Conservation (phyloP, 1,140 invertebrate species). For the Caenorhabditis remanei region DNA sequence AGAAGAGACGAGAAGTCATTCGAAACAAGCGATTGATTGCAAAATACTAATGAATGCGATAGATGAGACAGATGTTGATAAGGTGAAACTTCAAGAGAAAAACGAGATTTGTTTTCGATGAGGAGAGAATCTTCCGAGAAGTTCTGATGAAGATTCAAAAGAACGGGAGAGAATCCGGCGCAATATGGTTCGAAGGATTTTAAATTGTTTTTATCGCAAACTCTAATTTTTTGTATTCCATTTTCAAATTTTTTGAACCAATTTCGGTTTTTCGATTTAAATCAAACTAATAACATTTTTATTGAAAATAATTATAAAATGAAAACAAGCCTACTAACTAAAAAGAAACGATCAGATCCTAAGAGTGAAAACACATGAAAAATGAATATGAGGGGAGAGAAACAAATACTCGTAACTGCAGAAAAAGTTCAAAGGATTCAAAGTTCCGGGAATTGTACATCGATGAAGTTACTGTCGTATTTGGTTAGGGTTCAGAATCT, state of each 20-base stretch:
- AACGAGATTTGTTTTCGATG: too few relatives aligned
- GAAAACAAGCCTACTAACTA: slow-evolving; percentile 2
- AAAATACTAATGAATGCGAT: too few relatives aligned
- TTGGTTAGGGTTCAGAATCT: slow-evolving; percentile 43
- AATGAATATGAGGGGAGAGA: not conserved
- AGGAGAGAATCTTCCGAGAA: too few relatives aligned
- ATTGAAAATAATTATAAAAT: not conserved
- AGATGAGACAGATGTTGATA: too few relatives aligned
- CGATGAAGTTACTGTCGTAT: slow-evolving; percentile 8
- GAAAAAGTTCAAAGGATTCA: not conserved
- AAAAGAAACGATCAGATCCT: not conserved
- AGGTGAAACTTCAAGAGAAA: too few relatives aligned
- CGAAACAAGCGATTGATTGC: too few relatives aligned
- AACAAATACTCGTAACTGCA: slow-evolving; percentile 6
- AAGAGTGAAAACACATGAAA: not conserved
- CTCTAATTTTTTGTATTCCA: not conserved
- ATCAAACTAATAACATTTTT: not conserved
- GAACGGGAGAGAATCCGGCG: too few relatives aligned
- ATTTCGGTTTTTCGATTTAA: not conserved
- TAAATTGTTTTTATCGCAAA: too few relatives aligned
- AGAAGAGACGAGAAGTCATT: slow-evolving; percentile 10
- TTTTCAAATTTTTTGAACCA: slow-evolving; percentile 1
- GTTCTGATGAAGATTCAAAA: too few relatives aligned
- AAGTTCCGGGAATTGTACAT: not conserved
- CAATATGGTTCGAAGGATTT: not conserved